Base-by-base conservation (phyloP, 30 jellyfish, hydroid and myxozoan species). In the Chrysaora quinquecirrha region DNA sequence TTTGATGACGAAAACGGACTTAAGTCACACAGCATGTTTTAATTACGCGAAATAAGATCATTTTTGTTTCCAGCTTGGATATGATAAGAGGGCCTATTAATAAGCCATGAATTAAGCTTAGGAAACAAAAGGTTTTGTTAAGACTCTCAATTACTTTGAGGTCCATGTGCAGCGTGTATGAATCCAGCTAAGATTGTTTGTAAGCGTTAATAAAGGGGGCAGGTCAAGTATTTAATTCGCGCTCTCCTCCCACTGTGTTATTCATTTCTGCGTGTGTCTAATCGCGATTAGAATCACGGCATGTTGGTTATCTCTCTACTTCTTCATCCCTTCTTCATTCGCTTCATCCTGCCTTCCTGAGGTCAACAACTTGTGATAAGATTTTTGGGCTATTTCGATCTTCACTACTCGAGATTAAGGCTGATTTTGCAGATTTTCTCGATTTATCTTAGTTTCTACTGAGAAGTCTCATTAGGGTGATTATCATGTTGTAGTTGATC, bases 181-280 rank as follows among this genome's bases (percentile, higher is more conserved):
- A 30, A n/a, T 33, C 74, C 74, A 7, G 74, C 78, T 30, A 46
- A 19, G 10, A 1, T 1, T 34, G 61, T 25, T 66, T 66, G 68
- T 46, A 25, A 19, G 4, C 30, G 30, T 19, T 66, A 18, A 30
- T 66, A 21, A 34, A 46, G 31, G 78, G 78, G 78, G 78, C 78
- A 66, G 78, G 78, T 66, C 78, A 66, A n/a, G 61, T 18, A 66
- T 66, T 66, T 66, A 28, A 66, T 12, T 66, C 31, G 22, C 78
- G 10, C 78, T 28, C 43, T 46, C 23, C 22, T 34, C 78, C 60
- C 14, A 31, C 78, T 30, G 78, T 18, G 78, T 24, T 27, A 24
- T 7, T 25, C 29, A 66, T 25, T 66, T 33, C 61, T 30, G 60
- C 30, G 23, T 30, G 52, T 66, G 58, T 33, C 48, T 19, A 46